phyloP scores from a whole-genome alignment of 2,888 invertebrate genomes.

The Cryptus viduatorius region DNA sequence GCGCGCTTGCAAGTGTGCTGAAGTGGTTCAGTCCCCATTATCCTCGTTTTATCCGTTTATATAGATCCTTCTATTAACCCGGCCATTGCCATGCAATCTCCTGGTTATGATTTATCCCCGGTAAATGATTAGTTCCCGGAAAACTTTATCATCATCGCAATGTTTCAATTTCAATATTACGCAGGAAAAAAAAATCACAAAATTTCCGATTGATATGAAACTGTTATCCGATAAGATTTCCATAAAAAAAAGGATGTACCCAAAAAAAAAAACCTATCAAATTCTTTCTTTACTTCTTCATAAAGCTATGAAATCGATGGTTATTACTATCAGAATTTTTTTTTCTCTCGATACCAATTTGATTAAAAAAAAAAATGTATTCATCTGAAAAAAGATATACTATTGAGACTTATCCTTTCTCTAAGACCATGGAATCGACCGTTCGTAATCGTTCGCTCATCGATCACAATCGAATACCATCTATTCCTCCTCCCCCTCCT shows the following conservation, averaged over 20 bases:
- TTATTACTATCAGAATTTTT: no score
- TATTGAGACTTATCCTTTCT: neutral
- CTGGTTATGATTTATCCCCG: neutral
- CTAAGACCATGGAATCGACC: neutral
- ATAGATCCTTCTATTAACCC: neutral
- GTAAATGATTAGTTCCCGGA: neutral
- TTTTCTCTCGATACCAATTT: neutral
- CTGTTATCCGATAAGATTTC: neutral
- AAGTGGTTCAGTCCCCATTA: neutral
- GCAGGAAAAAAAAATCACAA: neutral
- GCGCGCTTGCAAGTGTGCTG: neutral
- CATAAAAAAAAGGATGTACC: neutral
- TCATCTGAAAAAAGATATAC: constrained; percentile 16
- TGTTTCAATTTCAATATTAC: neutral
- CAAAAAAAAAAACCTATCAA: no score
- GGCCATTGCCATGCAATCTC: neutral
- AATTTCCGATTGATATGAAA: no score
- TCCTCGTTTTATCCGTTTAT: neutral
- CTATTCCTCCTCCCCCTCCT: neutral
- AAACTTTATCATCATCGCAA: neutral
- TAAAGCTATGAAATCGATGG: no score
- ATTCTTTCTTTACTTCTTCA: no score
- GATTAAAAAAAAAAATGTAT: neutral
- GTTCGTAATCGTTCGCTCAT: constrained; percentile 20
- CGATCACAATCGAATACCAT: constrained; percentile 35